A percentile compares a stretch with the other conserved stretches of the same genome.
These are phyloP conservation scores for Brachionus plicatilis DNA, from an alignment of 1,140 invertebrate genomes.

Conservation along the genomic window DNA sequence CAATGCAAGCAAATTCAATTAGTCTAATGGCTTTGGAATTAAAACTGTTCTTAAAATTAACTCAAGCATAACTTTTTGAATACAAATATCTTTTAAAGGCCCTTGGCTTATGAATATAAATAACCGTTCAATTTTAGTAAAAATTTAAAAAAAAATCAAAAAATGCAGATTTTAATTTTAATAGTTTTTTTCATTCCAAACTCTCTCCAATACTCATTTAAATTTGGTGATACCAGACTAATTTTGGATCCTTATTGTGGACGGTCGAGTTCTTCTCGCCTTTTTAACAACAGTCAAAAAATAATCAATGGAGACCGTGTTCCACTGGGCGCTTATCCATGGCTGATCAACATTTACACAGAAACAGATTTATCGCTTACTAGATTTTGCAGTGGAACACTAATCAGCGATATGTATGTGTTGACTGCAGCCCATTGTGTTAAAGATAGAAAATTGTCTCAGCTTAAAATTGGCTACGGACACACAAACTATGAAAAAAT, in stretches of 20 bases:
- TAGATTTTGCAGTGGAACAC: background rate
- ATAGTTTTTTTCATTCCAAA: background rate
- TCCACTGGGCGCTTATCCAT: background rate
- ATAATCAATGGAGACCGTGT: slow-evolving; percentile 12
- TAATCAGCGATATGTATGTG: background rate
- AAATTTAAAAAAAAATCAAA: background rate
- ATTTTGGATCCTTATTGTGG: background rate
- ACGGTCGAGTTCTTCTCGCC: background rate
- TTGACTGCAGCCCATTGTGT: slow-evolving; percentile 16
- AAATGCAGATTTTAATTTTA: background rate
- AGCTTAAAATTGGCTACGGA: background rate
- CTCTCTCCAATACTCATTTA: background rate
- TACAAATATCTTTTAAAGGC: background rate
- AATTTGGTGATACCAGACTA: background rate
- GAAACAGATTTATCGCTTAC: background rate
- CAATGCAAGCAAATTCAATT: background rate
- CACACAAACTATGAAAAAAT: background rate
- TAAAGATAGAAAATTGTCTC: background rate
- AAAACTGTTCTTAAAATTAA: background rate
- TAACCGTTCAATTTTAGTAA: background rate
- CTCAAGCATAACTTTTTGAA: background rate
- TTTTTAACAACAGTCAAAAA: background rate
- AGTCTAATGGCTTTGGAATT: background rate
- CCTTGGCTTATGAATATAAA: too few species aligned
- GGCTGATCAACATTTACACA: slow-evolving; percentile 19